Conservation (phyloP, 2,113 vertebrate species). For the Hystrix brachyura region DNA sequence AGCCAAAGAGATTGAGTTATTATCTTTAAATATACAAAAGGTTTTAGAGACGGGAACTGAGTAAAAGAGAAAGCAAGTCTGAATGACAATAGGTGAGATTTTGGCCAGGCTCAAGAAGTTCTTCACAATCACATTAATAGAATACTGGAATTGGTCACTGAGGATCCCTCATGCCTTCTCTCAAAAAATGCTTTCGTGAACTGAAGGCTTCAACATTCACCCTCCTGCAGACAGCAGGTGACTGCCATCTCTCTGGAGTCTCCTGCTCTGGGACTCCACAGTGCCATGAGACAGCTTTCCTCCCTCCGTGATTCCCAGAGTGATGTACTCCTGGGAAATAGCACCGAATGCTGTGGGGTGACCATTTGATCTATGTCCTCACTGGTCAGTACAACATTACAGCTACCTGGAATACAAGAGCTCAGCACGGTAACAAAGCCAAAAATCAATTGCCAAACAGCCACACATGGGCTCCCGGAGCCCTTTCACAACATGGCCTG, state of each 20-base stretch:
- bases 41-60: background rate
- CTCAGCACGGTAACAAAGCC: background rate
- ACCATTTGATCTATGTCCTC: background rate
- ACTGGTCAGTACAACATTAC: background rate
- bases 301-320: background rate
- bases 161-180: conserved; percentile 17
- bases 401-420: background rate
- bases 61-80: conserved; percentile 11
- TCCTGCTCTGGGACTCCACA: background rate
- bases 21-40: background rate
- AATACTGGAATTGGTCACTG: background rate
- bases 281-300: background rate
- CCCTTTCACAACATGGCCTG: background rate
- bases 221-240: background rate
- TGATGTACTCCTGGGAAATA: background rate
- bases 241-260: background rate
- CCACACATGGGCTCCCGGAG: background rate
- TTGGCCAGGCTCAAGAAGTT: background rate
- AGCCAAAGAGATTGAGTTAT: background rate
- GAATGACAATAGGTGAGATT: background rate
- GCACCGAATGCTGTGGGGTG: background rate
- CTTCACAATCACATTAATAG: background rate
- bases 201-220: background rate
- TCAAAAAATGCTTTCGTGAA: background rate
- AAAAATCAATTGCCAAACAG: conserved; percentile 16